Percentiles rank a stretch among this genome's conserved stretches.
Conservation (phyloP, 2,888 invertebrate species). For the Mactromeris polynyma region DNA sequence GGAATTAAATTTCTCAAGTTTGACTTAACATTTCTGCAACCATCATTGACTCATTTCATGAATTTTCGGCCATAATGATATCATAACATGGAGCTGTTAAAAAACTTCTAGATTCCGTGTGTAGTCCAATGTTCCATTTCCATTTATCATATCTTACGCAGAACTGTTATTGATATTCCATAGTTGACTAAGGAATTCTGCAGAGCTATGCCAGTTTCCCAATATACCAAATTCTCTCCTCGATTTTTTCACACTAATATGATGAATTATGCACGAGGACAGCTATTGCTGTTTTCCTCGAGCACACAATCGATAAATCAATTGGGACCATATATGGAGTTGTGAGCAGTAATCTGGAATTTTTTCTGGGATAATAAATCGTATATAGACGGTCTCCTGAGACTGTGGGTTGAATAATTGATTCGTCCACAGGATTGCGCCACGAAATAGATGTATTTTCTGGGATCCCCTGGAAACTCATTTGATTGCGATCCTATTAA, state of each 20-base stretch:
- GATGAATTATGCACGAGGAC: constrained; percentile 5
- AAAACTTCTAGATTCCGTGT: not conserved
- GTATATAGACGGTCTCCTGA: constrained; percentile 37
- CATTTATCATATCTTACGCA: not conserved
- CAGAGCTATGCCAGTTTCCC: not conserved
- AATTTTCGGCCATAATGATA: too few relatives aligned
- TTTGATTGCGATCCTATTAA: constrained; percentile 28
- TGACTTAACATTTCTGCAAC: too few relatives aligned
- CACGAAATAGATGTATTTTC: constrained; percentile 37
- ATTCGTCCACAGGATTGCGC: constrained; percentile 24
- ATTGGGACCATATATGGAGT: constrained; percentile 22
- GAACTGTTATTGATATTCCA: not conserved
- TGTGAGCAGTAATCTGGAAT: constrained; percentile 24
- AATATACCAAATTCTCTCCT: not conserved
- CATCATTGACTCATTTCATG: too few relatives aligned
- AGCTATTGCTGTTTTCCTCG: not conserved
- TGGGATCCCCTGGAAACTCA: constrained; percentile 9
- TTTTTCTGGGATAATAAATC: constrained; percentile 47
- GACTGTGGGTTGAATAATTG: constrained; percentile 36
- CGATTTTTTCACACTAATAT: not conserved
- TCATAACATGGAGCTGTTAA: too few relatives aligned
- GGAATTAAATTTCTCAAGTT: not conserved
- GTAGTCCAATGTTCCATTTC: not conserved
- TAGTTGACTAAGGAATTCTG: not conserved
- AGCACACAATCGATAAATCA: constrained; percentile 14